phyloP scores from a whole-genome alignment of 2,888 invertebrate genomes.

The Biston betularia region DNA sequence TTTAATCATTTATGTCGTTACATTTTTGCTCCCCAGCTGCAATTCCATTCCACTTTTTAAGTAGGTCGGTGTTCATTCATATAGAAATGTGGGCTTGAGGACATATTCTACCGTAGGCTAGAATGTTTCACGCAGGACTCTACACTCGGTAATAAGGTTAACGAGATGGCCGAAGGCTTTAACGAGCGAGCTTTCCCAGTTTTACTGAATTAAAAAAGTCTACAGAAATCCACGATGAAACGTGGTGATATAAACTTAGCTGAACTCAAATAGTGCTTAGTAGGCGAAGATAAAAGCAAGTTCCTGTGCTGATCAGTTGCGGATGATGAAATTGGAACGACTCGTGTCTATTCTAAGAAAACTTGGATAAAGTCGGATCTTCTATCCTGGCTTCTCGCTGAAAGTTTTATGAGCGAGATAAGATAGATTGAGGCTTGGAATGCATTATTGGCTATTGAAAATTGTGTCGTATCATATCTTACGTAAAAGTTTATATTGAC shows the following conservation, averaged over 20 bases:
- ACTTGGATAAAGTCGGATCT: constrained; percentile 66
- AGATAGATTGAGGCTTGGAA: constrained; percentile 74
- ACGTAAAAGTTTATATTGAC: constrained; percentile 47
- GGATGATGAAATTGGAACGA: constrained; percentile 53
- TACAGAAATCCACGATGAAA: constrained; percentile 40
- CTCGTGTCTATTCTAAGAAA: constrained; percentile 60
- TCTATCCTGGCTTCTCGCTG: constrained; percentile 61
- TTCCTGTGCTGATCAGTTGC: constrained; percentile 37
- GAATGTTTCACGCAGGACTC: constrained; percentile 56
- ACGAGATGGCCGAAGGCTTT: constrained; percentile 71
- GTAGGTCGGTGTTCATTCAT: constrained; percentile 53
- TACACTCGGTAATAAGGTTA: constrained; percentile 72
- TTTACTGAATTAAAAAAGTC: constrained; percentile 64
- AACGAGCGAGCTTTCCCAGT: constrained; percentile 67
- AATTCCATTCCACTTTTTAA: constrained; percentile 45
- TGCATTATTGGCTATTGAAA: constrained; percentile 77
- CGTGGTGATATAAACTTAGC: constrained; percentile 20
- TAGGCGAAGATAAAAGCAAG: constrained; percentile 34
- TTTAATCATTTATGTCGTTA: constrained; percentile 1
- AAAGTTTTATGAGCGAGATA: constrained; percentile 78
- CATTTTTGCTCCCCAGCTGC: constrained; percentile 31
- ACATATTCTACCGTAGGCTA: constrained; percentile 42
- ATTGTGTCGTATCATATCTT: constrained; percentile 66
- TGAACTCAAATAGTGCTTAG: constrained; percentile 29
- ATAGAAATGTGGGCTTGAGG: constrained; percentile 48